Conservation (phyloP, 2,888 invertebrate genomes). For the Amblyjoppa fuscipennis region DNA sequence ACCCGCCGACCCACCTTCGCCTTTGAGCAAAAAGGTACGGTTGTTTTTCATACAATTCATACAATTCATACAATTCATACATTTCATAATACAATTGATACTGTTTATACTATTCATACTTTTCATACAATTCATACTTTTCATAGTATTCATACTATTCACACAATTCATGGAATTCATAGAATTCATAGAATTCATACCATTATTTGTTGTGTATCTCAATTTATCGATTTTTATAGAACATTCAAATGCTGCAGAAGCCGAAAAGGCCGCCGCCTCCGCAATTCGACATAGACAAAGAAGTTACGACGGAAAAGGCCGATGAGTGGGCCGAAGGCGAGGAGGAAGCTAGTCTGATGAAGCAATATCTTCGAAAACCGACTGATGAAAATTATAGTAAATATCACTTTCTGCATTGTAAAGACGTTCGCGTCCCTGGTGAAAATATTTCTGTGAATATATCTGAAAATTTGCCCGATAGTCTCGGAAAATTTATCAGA, state of each 20-base stretch:
- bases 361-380: constrained; percentile 79
- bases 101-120: background rate
- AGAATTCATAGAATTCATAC: background rate
- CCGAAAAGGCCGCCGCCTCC: constrained; percentile 82
- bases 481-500: background rate
- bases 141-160: background rate
- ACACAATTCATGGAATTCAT: background rate
- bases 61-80: background rate
- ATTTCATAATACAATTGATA: background rate
- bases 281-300: constrained; percentile 71
- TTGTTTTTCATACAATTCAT: background rate
- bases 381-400: constrained; percentile 57
- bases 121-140: background rate
- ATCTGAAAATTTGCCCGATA: no score
- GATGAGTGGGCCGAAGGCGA: constrained; percentile 73
- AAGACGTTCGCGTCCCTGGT: background rate
- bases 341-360: constrained; percentile 75
- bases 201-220: constrained; percentile 14
- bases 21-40: constrained; percentile 87
- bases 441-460: no score
- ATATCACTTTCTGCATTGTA: constrained; percentile 4
- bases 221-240: constrained; percentile 78
- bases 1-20: constrained; percentile 86
- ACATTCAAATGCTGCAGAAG: constrained; percentile 86
- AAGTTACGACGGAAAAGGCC: constrained; percentile 15